Percentiles rank a stretch among this genome's conserved stretches.
Evolutionary conservation across 2,888 invertebrate species (phyloP).

Genomic region (Galeopsomyia nigrocyanea): DNA sequence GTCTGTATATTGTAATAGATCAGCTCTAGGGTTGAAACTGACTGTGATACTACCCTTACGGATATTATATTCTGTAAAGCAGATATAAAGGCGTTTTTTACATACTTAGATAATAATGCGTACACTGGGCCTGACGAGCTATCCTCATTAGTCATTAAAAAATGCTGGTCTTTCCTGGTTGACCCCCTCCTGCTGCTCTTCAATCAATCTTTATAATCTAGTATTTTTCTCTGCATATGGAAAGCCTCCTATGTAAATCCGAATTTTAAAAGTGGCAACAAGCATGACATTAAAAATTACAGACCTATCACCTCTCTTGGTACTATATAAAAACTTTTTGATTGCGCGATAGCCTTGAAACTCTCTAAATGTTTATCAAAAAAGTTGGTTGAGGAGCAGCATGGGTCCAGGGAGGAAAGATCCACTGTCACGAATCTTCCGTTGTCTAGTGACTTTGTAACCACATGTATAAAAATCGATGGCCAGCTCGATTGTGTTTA

Average conservation of each 20-base stretch:
- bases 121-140: conserved; percentile 22
- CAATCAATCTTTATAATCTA: conserved; percentile 19
- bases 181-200: conserved; percentile 26
- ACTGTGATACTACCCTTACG: neutral
- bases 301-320: conserved; percentile 31
- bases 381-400: conserved; percentile 31
- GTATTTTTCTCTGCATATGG: conserved; percentile 22
- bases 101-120: too few relatives aligned
- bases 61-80: neutral
- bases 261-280: conserved; percentile 27
- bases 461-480: conserved; percentile 1
- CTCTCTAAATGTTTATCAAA: neutral
- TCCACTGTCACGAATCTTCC: conserved; percentile 38
- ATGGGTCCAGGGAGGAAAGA: conserved; percentile 37
- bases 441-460: conserved; percentile 32
- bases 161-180: conserved; percentile 12
- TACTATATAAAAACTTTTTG: conserved; percentile 36
- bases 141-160: conserved; percentile 21
- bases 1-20: neutral
- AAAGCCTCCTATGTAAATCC: conserved; percentile 30
- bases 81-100: too few relatives aligned
- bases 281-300: conserved; percentile 24
- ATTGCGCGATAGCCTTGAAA: conserved; percentile 9
- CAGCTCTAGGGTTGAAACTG: neutral
- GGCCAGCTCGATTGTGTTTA: conserved; percentile 41